Base-by-base conservation (phyloP, 2,797 vertebrate species). In the Aulostomus chinensis region DNA sequence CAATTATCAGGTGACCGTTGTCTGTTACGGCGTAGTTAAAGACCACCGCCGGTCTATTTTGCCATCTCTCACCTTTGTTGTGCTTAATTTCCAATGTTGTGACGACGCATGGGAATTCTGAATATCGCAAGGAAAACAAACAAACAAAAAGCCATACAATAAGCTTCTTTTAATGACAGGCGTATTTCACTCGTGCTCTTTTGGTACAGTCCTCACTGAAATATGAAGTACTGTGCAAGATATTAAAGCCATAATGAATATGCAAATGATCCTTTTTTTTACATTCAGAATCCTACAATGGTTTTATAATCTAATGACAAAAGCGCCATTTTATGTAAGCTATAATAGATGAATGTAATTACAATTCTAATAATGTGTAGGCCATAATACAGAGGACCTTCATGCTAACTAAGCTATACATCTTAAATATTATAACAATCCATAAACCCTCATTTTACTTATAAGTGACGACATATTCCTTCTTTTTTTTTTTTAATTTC, bases 231-330 rank as follows among this genome's bases (percentile, higher is more conserved):
- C 64, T 46, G 33, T 48, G 48, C 58, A 66, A 67, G 32, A 75
- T 78, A 84, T 83, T 76, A 66, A 65, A 81, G 69, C 53, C 34
- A 58, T 61, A 68, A 83, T 81, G 65, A 78, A 78, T 78, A 84
- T 80, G 63, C 62, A 73, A 81, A 86, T 86, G 49, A 67, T 31
- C 52, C 42, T 15, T 37, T 71, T n/a, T 61, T 65, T 68, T 48
- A 49, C 68, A 72, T 75, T 79, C 62, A 32, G 18, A 65, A 49
- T 35, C 45, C 41, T 36, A 68, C 68, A 81, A 62, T 71, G 43
- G 35, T 68, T 75, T 69, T 49, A 40, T 64, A 64, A 63, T 80
- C 45, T 64, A 54, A 73, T 63, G 49, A 76, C 48, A 82, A 76
- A 59, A 43, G 34, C 17, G 34, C 24, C 25, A 32, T 64, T 79